Base-by-base conservation (phyloP, 2,888 invertebrate genomes). In the Tuta absoluta region DNA sequence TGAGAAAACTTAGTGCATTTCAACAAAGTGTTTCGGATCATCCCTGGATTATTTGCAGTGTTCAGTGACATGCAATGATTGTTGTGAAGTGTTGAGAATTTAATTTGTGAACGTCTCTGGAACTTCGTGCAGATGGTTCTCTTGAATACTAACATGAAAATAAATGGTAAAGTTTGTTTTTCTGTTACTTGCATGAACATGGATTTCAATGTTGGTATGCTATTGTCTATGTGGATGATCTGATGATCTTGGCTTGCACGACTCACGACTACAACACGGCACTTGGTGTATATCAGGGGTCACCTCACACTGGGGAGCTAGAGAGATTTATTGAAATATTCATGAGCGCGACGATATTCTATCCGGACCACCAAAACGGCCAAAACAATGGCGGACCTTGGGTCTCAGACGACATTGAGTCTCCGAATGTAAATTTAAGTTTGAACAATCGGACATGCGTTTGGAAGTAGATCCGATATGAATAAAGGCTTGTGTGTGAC, bases 101-200 rank as follows among this genome's bases (percentile, higher is more conserved):
- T 76, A 76, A 72, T 71, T 65, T 65, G 69, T 68, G 67, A 70
- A 76, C 72, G 76, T 76, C 80, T 81, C 76, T 74, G 78, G 79
- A 81, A 82, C 81, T 73, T 78, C 79, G 79, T 79, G 81, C 88
- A 79, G 86, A 91, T 91, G 91, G 91, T 91, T 81, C 89, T 89
- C 81, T 89, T 91, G 88, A 91, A 91, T 83, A 87, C 79, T 89
- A 91, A 87, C 84, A 91, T 91, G 91, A 90, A 91, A 91, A 91
- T 91, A 78, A 87, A 88, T 85, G 91, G 91, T 91, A 91, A 91
- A 82, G 79, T 81, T 76, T 77, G 78, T 71, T 74, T 74, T 78
- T 66, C 59, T 69, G 67, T 63, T 72, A 70, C 74, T 72, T 78
- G 79, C 79, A 79, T 78, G 79, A 64, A 67, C 66, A 72, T 78